phyloP scores from a whole-genome alignment of 1,140 invertebrate genomes.

The Drosophila grimshawi region DNA sequence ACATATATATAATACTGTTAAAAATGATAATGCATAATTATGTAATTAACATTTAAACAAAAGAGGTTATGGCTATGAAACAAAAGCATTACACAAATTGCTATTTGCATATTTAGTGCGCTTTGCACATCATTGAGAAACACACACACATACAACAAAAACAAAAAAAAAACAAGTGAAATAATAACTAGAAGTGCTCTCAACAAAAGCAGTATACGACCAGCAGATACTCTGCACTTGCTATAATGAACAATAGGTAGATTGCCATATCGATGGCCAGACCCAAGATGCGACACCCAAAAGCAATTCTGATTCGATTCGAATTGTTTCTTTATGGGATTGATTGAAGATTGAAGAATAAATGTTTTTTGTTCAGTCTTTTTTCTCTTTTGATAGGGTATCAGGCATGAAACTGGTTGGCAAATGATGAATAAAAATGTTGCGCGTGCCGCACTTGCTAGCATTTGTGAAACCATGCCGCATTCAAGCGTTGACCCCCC shows the following conservation, averaged over 20 bases:
- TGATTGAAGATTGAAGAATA: no score
- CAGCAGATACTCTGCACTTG: background rate
- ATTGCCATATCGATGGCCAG: no score
- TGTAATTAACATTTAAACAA: constrained; percentile 84
- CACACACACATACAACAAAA: background rate
- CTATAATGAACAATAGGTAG: no score
- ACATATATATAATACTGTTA: constrained; percentile 44
- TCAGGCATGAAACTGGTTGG: background rate
- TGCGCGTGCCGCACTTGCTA: constrained; percentile 51
- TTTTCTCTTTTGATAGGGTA: background rate
- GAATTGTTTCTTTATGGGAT: no score
- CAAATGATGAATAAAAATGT: constrained; percentile 3
- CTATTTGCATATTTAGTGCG: constrained; percentile 60
- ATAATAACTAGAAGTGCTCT: constrained; percentile 1
- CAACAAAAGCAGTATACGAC: background rate
- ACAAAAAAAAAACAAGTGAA: constrained; percentile 10
- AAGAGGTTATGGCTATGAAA: constrained; percentile 71
- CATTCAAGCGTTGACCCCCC: background rate
- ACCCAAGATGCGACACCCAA: no score
- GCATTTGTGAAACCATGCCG: constrained; percentile 33
- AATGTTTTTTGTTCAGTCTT: no score
- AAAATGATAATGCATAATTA: constrained; percentile 83
- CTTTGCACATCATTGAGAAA: constrained; percentile 41
- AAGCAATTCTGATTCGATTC: no score
- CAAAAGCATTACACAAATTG: constrained; percentile 75